Conservation (phyloP, 2,888 invertebrate species). For the Pammene fasciana region DNA sequence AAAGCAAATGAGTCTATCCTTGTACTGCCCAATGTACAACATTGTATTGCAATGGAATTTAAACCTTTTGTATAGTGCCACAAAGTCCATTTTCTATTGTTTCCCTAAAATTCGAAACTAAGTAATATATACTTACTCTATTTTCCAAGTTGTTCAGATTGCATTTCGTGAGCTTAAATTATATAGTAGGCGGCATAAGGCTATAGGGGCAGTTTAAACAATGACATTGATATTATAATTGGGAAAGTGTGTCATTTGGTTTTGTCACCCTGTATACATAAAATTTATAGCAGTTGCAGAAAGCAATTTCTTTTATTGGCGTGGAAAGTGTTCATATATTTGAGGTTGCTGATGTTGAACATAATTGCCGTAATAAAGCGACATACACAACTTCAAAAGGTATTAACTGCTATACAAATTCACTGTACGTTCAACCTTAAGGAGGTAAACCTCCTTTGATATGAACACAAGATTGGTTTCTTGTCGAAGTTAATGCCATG, state of each 20-base stretch:
- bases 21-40: too few species aligned
- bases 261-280: background rate
- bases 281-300: too few species aligned
- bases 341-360: background rate
- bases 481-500: background rate
- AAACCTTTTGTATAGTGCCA: too few species aligned
- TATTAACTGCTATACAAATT: conserved; percentile 6
- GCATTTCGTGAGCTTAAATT: too few species aligned
- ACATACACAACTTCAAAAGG: background rate
- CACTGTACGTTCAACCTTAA: background rate
- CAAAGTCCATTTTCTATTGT: too few species aligned
- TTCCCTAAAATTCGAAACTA: too few species aligned
- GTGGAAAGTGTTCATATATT: background rate
- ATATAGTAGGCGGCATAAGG: too few species aligned
- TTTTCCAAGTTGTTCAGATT: too few species aligned
- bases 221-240: too few species aligned
- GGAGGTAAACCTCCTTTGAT: background rate
- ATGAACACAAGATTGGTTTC: conserved; percentile 7
- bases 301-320: conserved; percentile 8
- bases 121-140: too few species aligned
- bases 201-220: too few species aligned
- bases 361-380: background rate
- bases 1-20: background rate
- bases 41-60: too few species aligned
- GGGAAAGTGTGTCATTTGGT: background rate